phyloP scores from a whole-genome alignment of 1,140 invertebrate genomes.

The Laupala kohalensis region DNA sequence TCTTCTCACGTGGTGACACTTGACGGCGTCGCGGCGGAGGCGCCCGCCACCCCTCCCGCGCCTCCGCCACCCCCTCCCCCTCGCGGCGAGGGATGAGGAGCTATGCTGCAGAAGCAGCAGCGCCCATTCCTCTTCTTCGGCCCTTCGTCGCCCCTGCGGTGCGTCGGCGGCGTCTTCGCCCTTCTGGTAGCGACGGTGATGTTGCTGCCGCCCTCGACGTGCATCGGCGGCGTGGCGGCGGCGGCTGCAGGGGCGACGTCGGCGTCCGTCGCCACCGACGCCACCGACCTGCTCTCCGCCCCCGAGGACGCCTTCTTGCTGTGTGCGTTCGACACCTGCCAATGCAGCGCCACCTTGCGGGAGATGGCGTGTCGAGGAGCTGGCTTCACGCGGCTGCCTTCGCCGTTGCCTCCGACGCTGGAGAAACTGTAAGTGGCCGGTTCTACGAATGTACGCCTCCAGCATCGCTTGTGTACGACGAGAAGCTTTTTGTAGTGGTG shows the following conservation, averaged over 20 bases:
- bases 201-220: not conserved
- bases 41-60: not conserved
- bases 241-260: not conserved
- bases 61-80: too few relatives aligned
- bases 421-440: constrained; percentile 28
- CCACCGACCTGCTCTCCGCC: not conserved
- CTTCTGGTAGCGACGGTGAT: not conserved
- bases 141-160: not conserved
- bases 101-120: not conserved
- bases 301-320: not conserved
- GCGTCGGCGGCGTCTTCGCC: not conserved
- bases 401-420: constrained; percentile 25
- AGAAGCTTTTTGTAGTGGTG: too few relatives aligned
- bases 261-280: not conserved
- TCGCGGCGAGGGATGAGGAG: not conserved
- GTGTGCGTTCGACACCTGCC: constrained; percentile 24
- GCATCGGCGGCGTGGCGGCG: not conserved
- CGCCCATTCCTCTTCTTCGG: not conserved
- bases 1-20: not conserved
- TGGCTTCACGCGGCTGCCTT: constrained; percentile 27
- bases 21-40: not conserved
- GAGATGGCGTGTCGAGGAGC: constrained; percentile 27
- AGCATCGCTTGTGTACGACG: not conserved
- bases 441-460: not conserved
- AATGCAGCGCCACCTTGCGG: constrained; percentile 25